A percentile compares a stretch with the other conserved stretches of the same genome.
Evolutionary conservation across 2,888 invertebrate genomes (phyloP).

Genomic region (Plebejus argus): DNA sequence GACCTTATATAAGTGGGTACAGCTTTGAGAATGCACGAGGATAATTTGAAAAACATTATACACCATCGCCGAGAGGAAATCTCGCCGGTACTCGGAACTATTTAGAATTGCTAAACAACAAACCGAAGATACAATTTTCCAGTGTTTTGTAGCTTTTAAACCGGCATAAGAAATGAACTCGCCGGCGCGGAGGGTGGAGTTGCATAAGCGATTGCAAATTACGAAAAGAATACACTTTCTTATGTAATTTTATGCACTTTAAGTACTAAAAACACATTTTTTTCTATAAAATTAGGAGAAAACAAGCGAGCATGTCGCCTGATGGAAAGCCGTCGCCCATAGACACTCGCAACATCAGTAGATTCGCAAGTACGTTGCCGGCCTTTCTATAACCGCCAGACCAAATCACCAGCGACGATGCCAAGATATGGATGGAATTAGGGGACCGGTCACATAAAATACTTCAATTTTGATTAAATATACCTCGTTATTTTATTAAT

Average conservation of each 20-base stretch:
- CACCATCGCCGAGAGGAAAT: conserved; percentile 3
- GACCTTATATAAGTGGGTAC: background rate
- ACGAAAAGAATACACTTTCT: background rate
- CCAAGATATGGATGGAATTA: background rate
- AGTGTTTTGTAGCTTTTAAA: conserved; percentile 13
- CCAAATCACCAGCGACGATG: background rate
- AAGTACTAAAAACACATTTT: too few relatives aligned
- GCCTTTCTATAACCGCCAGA: background rate
- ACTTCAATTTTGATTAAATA: too few relatives aligned
- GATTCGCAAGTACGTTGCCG: too few relatives aligned
- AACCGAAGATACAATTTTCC: conserved; percentile 19
- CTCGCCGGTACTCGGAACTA: conserved; percentile 10
- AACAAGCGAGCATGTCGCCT: too few relatives aligned
- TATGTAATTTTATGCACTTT: background rate
- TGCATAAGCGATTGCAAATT: background rate
- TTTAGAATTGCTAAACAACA: conserved; percentile 16
- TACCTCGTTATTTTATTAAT: background rate
- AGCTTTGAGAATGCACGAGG: background rate
- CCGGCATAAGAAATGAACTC: conserved; percentile 2
- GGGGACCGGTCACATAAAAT: background rate
- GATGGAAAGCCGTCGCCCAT: too few relatives aligned
- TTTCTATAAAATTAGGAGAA: too few relatives aligned
- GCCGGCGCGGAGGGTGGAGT: background rate
- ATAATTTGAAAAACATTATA: conserved; percentile 14
- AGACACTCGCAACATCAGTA: too few relatives aligned